A percentile compares a stretch with the other conserved stretches of the same genome.
phyloP scores from a whole-genome alignment of 2,113 vertebrate species.

The Gnathonemus echidnorhynchus region DNA sequence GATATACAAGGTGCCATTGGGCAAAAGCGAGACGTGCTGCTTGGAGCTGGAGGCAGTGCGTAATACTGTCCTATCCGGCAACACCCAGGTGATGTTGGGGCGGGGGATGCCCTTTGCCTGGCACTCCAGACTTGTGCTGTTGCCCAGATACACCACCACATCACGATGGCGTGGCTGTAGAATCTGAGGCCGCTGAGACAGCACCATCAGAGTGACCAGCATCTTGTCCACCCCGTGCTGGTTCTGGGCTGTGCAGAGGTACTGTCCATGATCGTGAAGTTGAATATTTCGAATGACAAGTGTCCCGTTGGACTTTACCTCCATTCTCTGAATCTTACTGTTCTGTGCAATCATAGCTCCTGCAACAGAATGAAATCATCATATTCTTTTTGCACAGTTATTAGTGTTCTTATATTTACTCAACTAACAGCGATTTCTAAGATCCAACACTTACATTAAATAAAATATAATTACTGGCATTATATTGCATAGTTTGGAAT shows the following conservation, averaged over 20 bases:
- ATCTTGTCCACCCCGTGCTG: constrained; percentile 64
- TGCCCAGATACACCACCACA: constrained; percentile 64
- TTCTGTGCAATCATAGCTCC: constrained; percentile 66
- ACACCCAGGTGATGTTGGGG: constrained; percentile 75
- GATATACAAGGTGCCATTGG: constrained; percentile 69
- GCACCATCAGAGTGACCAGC: constrained; percentile 57
- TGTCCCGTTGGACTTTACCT: constrained; percentile 77
- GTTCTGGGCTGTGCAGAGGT: constrained; percentile 74
- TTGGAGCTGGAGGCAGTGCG: constrained; percentile 36
- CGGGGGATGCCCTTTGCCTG: constrained; percentile 63
- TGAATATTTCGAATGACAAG: constrained; percentile 68
- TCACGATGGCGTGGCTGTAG: constrained; percentile 65
- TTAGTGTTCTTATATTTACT: neutral
- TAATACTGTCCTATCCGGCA: constrained; percentile 61
- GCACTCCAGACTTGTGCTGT: constrained; percentile 67
- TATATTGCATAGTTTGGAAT: neutral
- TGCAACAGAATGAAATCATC: constrained; percentile 38
- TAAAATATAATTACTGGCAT: neutral
- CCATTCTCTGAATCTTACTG: constrained; percentile 64
- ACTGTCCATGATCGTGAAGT: constrained; percentile 71
- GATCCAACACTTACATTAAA: neutral
- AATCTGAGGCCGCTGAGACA: constrained; percentile 63
- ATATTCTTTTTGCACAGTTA: neutral
- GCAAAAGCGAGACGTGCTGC: constrained; percentile 56
- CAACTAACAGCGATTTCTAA: neutral